phyloP scores from a whole-genome alignment of 2,888 invertebrate genomes.

The Yponomeuta sedellus region DNA sequence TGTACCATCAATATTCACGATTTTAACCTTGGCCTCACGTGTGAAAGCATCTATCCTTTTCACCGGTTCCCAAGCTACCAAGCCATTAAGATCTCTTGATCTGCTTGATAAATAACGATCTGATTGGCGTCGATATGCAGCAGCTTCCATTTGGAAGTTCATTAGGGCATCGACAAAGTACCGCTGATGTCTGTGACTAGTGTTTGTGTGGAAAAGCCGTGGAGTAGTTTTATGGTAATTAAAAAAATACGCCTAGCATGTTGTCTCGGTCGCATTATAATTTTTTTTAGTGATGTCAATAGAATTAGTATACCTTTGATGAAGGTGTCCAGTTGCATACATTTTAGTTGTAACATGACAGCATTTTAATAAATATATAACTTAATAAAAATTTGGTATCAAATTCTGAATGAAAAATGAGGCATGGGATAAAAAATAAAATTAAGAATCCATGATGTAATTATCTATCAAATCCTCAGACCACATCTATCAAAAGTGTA shows the following conservation, averaged over 20 bases:
- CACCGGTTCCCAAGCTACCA: slow-evolving; percentile 27
- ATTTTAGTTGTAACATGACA: too few species aligned
- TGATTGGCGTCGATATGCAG: slow-evolving; percentile 68
- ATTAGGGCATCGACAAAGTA: slow-evolving; percentile 43
- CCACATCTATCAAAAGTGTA: too few species aligned
- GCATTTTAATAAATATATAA: too few species aligned
- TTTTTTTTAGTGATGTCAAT: too few species aligned
- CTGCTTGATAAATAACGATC: slow-evolving; percentile 57
- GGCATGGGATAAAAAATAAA: too few species aligned
- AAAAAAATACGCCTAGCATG: background rate
- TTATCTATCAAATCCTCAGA: too few species aligned
- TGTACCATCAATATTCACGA: slow-evolving; percentile 4
- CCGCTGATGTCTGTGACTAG: slow-evolving; percentile 13
- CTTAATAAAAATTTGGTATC: too few species aligned
- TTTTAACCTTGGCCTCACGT: slow-evolving; percentile 37
- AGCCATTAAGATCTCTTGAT: slow-evolving; percentile 62
- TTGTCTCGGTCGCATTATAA: too few species aligned
- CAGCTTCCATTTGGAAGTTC: slow-evolving; percentile 72
- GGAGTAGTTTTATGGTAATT: background rate
- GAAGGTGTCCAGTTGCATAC: too few species aligned
- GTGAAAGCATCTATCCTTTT: slow-evolving; percentile 30
- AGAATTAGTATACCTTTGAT: too few species aligned
- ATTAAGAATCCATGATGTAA: too few species aligned
- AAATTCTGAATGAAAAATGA: too few species aligned
- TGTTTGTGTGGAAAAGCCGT: background rate